These are phyloP conservation scores for Daboia siamensis DNA, from an alignment of 2,113 vertebrate genomes.

Conservation along the genomic window DNA sequence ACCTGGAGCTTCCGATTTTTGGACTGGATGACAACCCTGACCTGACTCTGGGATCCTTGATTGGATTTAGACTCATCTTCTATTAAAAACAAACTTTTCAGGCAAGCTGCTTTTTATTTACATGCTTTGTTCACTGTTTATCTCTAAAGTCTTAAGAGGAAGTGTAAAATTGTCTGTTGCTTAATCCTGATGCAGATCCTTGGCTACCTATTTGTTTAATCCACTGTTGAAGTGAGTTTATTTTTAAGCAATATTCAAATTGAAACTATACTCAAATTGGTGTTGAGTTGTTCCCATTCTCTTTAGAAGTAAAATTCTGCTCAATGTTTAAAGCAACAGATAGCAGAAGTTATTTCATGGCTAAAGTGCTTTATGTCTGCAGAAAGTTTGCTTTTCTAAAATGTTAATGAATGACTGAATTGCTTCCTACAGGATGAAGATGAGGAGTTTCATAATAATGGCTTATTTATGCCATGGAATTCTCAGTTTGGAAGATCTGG, in stretches of 20 bases:
- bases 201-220: neutral
- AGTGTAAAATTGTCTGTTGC: neutral
- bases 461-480: slow-evolving; percentile 41
- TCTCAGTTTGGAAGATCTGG: slow-evolving; percentile 14
- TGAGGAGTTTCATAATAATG: slow-evolving; percentile 40
- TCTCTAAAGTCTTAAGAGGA: no score
- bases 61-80: no score
- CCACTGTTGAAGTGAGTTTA: neutral
- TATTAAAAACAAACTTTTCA: no score
- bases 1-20: no score
- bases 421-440: slow-evolving; percentile 38
- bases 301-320: neutral
- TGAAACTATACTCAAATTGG: neutral
- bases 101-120: no score
- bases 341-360: neutral
- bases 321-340: neutral
- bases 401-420: neutral
- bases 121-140: no score
- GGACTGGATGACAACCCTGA: no score
- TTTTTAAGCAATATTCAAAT: neutral
- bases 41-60: no score
- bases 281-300: neutral
- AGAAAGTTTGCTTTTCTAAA: neutral
- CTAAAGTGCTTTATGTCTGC: neutral
- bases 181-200: neutral